Percentiles rank a stretch among this genome's conserved stretches.
phyloP scores from a whole-genome alignment of 2,797 vertebrate species.

The Pseudocheirus occidentalis region DNA sequence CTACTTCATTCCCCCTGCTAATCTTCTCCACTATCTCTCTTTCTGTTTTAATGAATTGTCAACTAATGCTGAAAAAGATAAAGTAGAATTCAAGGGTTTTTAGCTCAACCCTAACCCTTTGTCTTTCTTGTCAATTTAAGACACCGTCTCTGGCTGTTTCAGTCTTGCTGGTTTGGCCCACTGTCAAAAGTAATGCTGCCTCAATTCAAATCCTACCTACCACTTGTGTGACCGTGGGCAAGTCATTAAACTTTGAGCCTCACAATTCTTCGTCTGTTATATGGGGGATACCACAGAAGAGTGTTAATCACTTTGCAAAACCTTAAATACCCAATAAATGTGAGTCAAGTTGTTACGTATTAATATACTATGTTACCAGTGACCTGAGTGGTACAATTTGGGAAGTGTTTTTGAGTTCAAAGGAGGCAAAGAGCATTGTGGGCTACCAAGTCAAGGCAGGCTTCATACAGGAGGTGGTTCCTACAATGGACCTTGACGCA shows the following conservation, averaged over 20 bases:
- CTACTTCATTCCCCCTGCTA: neutral
- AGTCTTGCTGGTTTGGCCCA: neutral
- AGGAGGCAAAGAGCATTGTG: neutral
- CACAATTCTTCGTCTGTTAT: neutral
- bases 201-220: neutral
- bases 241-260: neutral
- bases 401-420: neutral
- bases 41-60: constrained; percentile 7
- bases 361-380: neutral
- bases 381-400: neutral
- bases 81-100: neutral
- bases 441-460: neutral
- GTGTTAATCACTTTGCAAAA: neutral
- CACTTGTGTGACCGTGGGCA: neutral
- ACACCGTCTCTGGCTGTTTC: neutral
- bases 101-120: neutral
- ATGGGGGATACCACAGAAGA: neutral
- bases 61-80: neutral
- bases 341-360: neutral
- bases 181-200: neutral
- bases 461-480: neutral
- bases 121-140: neutral
- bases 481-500: neutral
- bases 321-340: neutral
- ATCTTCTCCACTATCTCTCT: neutral